Evolutionary conservation across 2,797 vertebrate species (phyloP), one percentile per base, ranked within the genome.

Genomic region (Acomys russatus): DNA sequence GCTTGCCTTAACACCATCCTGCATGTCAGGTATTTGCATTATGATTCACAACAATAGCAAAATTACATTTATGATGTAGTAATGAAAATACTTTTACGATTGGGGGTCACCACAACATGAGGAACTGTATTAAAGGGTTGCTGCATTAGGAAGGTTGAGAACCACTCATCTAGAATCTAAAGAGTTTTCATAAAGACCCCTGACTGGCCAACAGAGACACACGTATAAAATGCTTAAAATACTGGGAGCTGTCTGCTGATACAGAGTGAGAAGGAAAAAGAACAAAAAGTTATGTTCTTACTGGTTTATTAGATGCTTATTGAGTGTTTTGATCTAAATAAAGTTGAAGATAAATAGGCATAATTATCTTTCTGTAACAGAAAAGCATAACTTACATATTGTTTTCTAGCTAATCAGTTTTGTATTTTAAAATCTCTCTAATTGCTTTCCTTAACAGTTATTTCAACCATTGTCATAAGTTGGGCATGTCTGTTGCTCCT

Each of bases 341-440:
- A 56, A 33, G 9, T 92, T 63, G 92, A 85, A 80, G 82, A 96
- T 64, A 74, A 90, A 88, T 77, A 94, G 15, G 22, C 9, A 82
- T 38, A 64, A 77, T 80, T 91, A 80, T 84, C 92, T 95, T 94
- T 85, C n/a, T 73, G n/a, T 68, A 59, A 96, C 92, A 96, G 68
- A 44, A 63, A 92, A 91, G 66, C 12, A 76, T 59, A 64, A 38
- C 33, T 61, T 95, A 80, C 9, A 77, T 88, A 92, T 66, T 76
- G 1, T 76, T 94, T 93, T 86, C 70, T 17, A 95, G 35, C 3
- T 30, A 92, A 59, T n/a, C 28, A 54, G 35, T 83, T 92, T 78
- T 95, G 68, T 22, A 64, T 38, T 94, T 94, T 56, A 78, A 92
- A 84, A 15, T 85, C 90, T 11, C 80, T 87, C 23, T 17, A 66